Evolutionary conservation across 2,888 invertebrate species (phyloP), one percentile per base, ranked within the genome.

Genomic region (Caradrina clavipalpis): DNA sequence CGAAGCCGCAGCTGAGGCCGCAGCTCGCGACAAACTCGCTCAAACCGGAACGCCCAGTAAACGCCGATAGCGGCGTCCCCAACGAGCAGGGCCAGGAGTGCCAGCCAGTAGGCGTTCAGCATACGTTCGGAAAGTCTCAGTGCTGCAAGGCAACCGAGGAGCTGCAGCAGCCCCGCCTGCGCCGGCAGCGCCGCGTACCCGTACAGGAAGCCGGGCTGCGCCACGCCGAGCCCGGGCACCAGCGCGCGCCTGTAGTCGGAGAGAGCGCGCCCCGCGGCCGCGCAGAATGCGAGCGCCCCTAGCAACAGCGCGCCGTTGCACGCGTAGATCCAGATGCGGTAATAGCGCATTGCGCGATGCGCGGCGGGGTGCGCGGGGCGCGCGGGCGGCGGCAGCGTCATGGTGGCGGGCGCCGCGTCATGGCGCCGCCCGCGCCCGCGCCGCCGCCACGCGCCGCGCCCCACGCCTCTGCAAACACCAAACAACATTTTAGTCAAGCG

Each of bases 241-340:
- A 98, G 96, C 78, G 97, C 93, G 86, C 98, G 96, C 71, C 97
- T 96, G 88, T 97, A 97, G 93, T 98, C 98, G 73, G 97, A 96
- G 69, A 98, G 96, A 58, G 97, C 97, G 88, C 97, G 97, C 65
- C 97, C 97, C 82, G 98, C 98, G 83, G 98, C 97, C 82, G 97
- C 97, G 89, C 97, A 97, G 92, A 98, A 98, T 74, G 98, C 98
- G 84, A 98, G 95, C 90, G 98, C 98, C 91, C 98, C 98, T 87
- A 98, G 97, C 94, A 98, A 96, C 93, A 98, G 97, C 89, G 98
- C 98, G 95, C 98, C 97, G 96, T 98, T 98, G 97, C 98, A 98
- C 93, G 98, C 98, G 97, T 98, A 98, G 93, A 98, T 98, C 98
- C 98, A 98, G 94, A 98, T 97, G 96, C 98, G 97, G 96, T 98